Percentiles rank a stretch among this genome's conserved stretches.
Evolutionary conservation across 2,797 vertebrate genomes (phyloP).

Genomic region (Saxicola maurus): DNA sequence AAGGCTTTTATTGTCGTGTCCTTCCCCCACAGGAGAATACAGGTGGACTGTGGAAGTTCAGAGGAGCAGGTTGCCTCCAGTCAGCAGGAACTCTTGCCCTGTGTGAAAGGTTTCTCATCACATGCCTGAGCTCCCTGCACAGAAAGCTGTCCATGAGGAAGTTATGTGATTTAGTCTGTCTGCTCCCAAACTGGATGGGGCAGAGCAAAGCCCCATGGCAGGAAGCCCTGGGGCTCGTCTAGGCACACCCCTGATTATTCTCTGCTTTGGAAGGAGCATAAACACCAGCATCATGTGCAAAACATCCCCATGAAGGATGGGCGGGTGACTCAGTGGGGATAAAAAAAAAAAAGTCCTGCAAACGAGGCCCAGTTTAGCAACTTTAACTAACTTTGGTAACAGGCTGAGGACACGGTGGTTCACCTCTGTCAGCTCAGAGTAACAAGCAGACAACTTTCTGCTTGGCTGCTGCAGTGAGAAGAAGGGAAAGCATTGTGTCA

Average conservation of each 20-base stretch:
- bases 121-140: not conserved
- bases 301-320: not conserved
- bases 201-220: not conserved
- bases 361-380: not conserved
- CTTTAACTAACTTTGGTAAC: not conserved
- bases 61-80: not conserved
- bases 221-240: slow-evolving; percentile 15
- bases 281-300: not conserved
- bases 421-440: not conserved
- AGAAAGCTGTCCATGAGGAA: not conserved
- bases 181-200: not conserved
- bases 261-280: not conserved
- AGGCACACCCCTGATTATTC: slow-evolving; percentile 47
- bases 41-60: not conserved
- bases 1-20: not conserved
- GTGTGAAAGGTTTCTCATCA: slow-evolving; percentile 3
- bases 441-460: not conserved
- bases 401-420: not conserved
- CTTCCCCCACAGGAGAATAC: not conserved
- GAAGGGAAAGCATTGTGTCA: not conserved
- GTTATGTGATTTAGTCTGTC: not conserved
- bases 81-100: not conserved
- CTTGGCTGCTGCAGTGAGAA: not conserved
- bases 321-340: not conserved
- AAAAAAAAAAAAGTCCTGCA: slow-evolving; percentile 3